A percentile compares a stretch with the other conserved stretches of the same genome.
Evolutionary conservation across 1,140 invertebrate genomes (phyloP).

Genomic region (Teleopsis dalmanni): DNA sequence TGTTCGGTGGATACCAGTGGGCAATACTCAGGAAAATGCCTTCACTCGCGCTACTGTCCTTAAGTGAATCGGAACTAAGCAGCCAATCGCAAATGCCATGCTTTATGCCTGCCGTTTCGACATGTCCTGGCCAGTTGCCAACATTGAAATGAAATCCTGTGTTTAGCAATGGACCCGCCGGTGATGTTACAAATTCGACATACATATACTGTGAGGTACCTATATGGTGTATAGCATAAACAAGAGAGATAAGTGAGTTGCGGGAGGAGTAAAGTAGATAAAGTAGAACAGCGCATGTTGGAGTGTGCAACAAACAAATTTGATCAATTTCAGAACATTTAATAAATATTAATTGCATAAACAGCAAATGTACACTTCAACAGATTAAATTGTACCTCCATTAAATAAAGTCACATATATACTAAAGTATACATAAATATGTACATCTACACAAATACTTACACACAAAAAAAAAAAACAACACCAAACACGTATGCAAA

Average conservation of each 20-base stretch:
- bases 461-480: no score
- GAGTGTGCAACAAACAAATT: not conserved
- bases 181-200: conserved; percentile 84
- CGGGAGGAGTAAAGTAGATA: not conserved
- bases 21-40: conserved; percentile 83
- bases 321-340: not conserved
- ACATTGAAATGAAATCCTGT: conserved; percentile 91
- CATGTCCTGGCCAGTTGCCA: conserved; percentile 84
- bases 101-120: conserved; percentile 73
- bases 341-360: conserved; percentile 18
- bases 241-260: not conserved
- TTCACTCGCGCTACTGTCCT: conserved; percentile 66
- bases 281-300: no score
- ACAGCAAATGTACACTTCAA: conserved; percentile 7
- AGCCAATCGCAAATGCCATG: conserved; percentile 83
- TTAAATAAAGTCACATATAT: no score
- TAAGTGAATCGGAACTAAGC: conserved; percentile 69
- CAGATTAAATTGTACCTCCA: no score
- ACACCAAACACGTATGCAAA: no score
- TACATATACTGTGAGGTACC: conserved; percentile 79
- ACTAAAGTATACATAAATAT: no score
- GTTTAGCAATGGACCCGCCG: conserved; percentile 77
- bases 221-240: conserved; percentile 13
- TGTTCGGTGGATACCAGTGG: conserved; percentile 87
- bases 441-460: no score